Evolutionary conservation across 2,888 invertebrate genomes (phyloP).

Genomic region (Idaea straminata): DNA sequence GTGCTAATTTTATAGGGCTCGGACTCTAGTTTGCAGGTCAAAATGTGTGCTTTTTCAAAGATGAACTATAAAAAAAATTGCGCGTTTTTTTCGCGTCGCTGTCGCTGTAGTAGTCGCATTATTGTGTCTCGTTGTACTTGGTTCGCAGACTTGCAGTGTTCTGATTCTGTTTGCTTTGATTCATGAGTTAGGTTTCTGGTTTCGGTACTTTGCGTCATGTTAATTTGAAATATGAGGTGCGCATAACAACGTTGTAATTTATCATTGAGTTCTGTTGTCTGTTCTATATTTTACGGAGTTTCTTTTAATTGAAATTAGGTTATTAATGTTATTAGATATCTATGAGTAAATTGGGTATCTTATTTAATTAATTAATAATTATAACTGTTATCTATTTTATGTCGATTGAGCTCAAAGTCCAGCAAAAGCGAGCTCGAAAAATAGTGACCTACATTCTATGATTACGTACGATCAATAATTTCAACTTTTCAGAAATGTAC

Average conservation of each 20-base stretch:
- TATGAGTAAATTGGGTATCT: too few species aligned
- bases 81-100: background rate
- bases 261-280: background rate
- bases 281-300: background rate
- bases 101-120: background rate
- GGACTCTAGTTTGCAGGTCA: too few species aligned
- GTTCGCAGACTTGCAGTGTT: conserved; percentile 1
- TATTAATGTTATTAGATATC: background rate
- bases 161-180: background rate
- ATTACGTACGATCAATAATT: too few species aligned
- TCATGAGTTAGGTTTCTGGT: background rate
- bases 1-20: too few species aligned
- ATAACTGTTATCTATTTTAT: too few species aligned
- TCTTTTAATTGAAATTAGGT: background rate
- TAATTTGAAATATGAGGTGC: background rate
- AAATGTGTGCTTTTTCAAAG: too few species aligned
- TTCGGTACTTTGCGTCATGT: conserved; percentile 1
- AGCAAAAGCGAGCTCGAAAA: too few species aligned
- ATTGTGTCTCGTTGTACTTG: background rate
- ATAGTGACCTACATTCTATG: too few species aligned
- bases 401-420: too few species aligned
- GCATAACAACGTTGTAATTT: background rate
- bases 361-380: too few species aligned
- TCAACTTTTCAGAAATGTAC: too few species aligned
- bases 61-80: too few species aligned